Conservation (phyloP, 1,140 invertebrate genomes). For the Nephotettix cincticeps region DNA sequence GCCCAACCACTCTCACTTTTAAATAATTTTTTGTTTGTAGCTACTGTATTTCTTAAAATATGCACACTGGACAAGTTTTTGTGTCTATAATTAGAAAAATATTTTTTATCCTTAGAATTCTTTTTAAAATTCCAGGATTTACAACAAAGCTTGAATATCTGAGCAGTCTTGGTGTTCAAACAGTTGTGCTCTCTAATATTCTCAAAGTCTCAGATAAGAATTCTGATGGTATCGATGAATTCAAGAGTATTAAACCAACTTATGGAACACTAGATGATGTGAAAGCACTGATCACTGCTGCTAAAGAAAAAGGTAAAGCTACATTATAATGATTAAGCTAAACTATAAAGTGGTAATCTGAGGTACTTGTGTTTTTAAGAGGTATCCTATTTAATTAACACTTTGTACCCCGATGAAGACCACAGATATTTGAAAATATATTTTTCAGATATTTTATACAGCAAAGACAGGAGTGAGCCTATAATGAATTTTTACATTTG, state of each 20-base stretch:
- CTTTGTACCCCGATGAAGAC: no score
- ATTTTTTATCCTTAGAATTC: no score
- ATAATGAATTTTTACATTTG: no score
- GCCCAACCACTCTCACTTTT: no score
- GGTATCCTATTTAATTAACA: no score
- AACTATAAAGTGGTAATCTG: neutral
- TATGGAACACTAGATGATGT: constrained; percentile 52
- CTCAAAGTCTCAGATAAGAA: constrained; percentile 67
- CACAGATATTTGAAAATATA: no score
- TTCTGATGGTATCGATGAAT: constrained; percentile 61
- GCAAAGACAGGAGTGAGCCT: no score
- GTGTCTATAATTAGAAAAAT: no score
- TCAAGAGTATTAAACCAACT: constrained; percentile 36
- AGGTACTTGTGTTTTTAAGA: constrained; percentile 6
- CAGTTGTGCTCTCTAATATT: constrained; percentile 71
- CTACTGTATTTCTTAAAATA: no score
- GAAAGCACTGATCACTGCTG: constrained; percentile 42
- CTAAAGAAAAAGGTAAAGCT: constrained; percentile 36
- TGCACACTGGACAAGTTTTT: no score
- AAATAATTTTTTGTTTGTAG: no score
- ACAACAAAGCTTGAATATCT: constrained; percentile 62
- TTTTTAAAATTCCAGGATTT: constrained; percentile 56
- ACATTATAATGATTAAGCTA: neutral
- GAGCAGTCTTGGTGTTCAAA: constrained; percentile 60
- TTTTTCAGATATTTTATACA: no score